Percentiles rank a stretch among this genome's conserved stretches.
phyloP scores from a whole-genome alignment of 2,888 invertebrate species.

The Agapetus fuscipes region DNA sequence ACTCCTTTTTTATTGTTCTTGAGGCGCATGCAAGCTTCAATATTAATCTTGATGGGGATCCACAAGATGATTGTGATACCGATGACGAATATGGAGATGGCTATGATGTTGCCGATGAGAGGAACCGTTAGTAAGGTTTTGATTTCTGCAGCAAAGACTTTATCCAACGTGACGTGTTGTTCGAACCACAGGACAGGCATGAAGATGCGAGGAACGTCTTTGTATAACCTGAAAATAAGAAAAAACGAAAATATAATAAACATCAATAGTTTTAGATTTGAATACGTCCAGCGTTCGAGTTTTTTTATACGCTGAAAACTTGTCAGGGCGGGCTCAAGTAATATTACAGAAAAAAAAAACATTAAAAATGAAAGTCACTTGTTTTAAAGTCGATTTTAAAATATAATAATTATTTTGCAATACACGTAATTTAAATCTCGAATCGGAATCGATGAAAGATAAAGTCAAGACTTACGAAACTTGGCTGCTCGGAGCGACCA shows the following conservation, averaged over 20 bases:
- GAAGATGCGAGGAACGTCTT: constrained; percentile 54
- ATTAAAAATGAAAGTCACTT: too few species aligned
- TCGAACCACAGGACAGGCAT: constrained; percentile 76
- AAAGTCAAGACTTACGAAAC: constrained; percentile 59
- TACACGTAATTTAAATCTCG: too few species aligned
- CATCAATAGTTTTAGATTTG: too few species aligned
- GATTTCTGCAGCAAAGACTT: constrained; percentile 46
- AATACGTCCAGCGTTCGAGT: too few species aligned
- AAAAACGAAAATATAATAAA: constrained; percentile 7
- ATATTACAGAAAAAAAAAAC: too few species aligned
- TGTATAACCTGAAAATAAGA: constrained; percentile 47
- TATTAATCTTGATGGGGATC: constrained; percentile 23
- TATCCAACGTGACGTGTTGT: constrained; percentile 52
- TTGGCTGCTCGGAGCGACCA: constrained; percentile 52
- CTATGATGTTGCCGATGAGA: constrained; percentile 39
- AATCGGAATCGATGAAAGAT: too few species aligned
- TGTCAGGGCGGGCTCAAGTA: too few species aligned
- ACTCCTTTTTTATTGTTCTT: constrained; percentile 7
- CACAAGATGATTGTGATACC: constrained; percentile 34
- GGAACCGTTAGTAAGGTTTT: constrained; percentile 42
- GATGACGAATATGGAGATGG: constrained; percentile 35
- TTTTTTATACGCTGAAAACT: too few species aligned
- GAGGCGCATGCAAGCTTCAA: constrained; percentile 17
- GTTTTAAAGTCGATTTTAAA: too few species aligned
- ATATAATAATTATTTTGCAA: too few species aligned